Conservation (phyloP, 1,140 invertebrate species). For the Druon quercuslanigerum region DNA sequence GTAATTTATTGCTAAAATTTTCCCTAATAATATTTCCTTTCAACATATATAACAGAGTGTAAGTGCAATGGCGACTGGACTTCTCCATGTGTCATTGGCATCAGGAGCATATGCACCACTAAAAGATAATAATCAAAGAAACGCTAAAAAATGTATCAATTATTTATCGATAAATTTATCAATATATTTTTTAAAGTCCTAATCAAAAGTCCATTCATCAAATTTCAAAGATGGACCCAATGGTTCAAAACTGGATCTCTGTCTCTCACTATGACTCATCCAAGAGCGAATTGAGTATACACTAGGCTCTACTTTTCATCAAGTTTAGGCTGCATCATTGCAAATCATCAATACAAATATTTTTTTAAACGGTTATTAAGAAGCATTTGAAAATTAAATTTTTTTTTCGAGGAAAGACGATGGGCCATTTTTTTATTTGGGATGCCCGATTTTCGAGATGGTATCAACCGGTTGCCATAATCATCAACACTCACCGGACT, state of each 20-base stretch:
- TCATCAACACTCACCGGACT: constrained; percentile 46
- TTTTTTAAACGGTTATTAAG: not conserved
- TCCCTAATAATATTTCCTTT: not conserved
- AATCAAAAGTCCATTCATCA: not conserved
- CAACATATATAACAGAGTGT: not conserved
- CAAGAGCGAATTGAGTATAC: not conserved
- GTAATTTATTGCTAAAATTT: too few species aligned
- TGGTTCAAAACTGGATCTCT: not conserved
- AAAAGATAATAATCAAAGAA: not conserved
- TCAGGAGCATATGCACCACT: not conserved
- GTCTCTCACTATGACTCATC: constrained; percentile 9
- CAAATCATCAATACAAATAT: not conserved
- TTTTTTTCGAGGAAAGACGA: not conserved
- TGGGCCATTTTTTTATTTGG: constrained; percentile 27
- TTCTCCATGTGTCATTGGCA: constrained; percentile 24
- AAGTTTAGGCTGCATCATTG: not conserved
- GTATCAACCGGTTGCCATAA: constrained; percentile 5
- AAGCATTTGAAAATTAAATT: not conserved
- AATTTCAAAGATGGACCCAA: not conserved
- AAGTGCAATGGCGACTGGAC: constrained; percentile 8
- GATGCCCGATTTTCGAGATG: not conserved
- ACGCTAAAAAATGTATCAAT: not conserved
- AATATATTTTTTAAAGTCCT: not conserved
- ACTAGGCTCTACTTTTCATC: not conserved
- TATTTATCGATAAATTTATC: not conserved